phyloP scores from a whole-genome alignment of 2,113 vertebrate genomes.

The Bos javanicus region DNA sequence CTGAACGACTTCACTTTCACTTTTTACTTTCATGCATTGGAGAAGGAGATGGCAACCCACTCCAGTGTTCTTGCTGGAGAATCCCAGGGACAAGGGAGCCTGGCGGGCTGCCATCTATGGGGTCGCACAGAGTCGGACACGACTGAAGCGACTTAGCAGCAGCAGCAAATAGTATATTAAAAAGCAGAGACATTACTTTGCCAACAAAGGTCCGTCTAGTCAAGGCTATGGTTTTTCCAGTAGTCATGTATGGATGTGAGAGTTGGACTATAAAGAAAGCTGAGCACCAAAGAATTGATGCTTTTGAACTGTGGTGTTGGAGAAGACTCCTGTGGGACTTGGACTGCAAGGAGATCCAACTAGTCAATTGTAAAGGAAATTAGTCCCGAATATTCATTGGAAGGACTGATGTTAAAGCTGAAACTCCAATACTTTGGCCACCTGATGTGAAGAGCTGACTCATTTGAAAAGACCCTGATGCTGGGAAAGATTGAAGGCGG shows the following conservation, averaged over 20 bases:
- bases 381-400: neutral
- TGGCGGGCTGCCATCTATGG: no score
- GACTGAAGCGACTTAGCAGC: no score
- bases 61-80: no score
- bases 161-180: neutral
- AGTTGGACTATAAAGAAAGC: neutral
- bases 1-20: no score
- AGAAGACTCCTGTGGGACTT: neutral
- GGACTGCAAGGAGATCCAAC: neutral
- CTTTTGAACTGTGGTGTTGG: neutral
- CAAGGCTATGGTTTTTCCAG: neutral
- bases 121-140: no score
- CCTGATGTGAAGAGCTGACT: neutral
- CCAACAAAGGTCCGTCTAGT: neutral
- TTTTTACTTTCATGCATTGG: no score
- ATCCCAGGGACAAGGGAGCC: no score
- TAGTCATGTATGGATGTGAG: neutral
- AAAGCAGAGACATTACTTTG: neutral
- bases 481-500: neutral
- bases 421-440: neutral
- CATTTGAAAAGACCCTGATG: neutral
- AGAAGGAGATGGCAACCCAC: no score
- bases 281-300: accelerated
- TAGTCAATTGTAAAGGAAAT: neutral
- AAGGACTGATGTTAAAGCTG: neutral